Percentiles rank a stretch among this genome's conserved stretches.
Conservation (phyloP, 2,888 invertebrate species). For the Ormia ochracea region DNA sequence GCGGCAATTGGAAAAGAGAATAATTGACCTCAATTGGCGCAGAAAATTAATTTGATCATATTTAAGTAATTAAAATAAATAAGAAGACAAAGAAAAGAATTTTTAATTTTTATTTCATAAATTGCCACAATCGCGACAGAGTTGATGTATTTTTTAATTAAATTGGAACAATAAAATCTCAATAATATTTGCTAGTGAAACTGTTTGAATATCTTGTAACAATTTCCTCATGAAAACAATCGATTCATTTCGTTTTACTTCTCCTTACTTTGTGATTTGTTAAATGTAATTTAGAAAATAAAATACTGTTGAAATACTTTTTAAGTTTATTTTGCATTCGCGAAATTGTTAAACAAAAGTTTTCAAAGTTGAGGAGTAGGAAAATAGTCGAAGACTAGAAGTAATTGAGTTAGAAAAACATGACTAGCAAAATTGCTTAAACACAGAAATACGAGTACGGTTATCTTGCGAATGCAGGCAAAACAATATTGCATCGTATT, state of each 20-base stretch:
- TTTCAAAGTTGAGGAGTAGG: background rate
- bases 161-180: background rate
- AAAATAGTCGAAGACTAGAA: conserved; percentile 11
- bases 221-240: background rate
- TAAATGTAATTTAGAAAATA: background rate
- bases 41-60: too few species aligned
- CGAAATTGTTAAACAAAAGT: background rate
- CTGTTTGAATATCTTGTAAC: background rate
- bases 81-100: too few species aligned
- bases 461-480: conserved; percentile 39
- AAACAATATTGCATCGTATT: background rate
- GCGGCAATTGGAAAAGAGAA: too few species aligned
- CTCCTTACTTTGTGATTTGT: background rate
- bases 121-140: background rate
- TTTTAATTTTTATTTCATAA: background rate
- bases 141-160: background rate
- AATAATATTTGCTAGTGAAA: background rate
- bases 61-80: too few species aligned
- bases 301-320: conserved; percentile 7
- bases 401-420: conserved; percentile 44
- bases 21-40: too few species aligned
- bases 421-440: conserved; percentile 1
- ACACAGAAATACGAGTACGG: background rate
- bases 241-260: background rate
- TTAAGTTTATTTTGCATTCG: conserved; percentile 4